Evolutionary conservation across 2,113 vertebrate genomes (phyloP).

Genomic region (Chiloscyllium plagiosum): DNA sequence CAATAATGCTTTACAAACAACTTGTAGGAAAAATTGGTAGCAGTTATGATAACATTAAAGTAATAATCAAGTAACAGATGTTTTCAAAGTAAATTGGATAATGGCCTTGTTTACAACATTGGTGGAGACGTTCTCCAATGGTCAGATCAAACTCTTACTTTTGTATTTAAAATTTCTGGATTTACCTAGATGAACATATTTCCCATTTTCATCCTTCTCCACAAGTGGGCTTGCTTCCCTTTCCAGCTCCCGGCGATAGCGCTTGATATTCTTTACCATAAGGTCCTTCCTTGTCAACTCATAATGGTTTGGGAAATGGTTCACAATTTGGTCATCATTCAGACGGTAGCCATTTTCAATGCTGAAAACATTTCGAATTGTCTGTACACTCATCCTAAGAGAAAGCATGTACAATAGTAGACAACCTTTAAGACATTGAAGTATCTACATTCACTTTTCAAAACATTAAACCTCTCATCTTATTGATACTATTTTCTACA

Average conservation of each 20-base stretch:
- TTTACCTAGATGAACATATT: slow-evolving; percentile 38
- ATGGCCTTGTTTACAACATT: background rate
- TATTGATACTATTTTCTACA: background rate
- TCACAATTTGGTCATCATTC: slow-evolving; percentile 39
- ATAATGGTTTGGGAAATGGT: slow-evolving; percentile 39
- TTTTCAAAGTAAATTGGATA: background rate
- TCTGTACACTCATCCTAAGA: slow-evolving; percentile 38
- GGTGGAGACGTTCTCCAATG: background rate
- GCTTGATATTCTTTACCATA: slow-evolving; percentile 41
- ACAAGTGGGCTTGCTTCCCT: slow-evolving; percentile 36
- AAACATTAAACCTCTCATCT: background rate
- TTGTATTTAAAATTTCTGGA: background rate
- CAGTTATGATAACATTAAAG: background rate
- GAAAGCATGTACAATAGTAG: background rate
- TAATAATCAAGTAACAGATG: background rate
- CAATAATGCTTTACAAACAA: background rate
- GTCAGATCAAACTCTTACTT: background rate
- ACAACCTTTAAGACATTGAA: slow-evolving; percentile 9
- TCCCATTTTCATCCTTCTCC: slow-evolving; percentile 38
- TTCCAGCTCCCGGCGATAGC: slow-evolving; percentile 39
- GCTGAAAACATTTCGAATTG: slow-evolving; percentile 38
- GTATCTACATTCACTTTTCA: background rate
- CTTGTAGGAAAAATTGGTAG: background rate
- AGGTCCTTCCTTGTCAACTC: slow-evolving; percentile 39
- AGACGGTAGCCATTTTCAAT: slow-evolving; percentile 39